Conservation (phyloP, 2,797 vertebrate species). For the Anas flavirostris region DNA sequence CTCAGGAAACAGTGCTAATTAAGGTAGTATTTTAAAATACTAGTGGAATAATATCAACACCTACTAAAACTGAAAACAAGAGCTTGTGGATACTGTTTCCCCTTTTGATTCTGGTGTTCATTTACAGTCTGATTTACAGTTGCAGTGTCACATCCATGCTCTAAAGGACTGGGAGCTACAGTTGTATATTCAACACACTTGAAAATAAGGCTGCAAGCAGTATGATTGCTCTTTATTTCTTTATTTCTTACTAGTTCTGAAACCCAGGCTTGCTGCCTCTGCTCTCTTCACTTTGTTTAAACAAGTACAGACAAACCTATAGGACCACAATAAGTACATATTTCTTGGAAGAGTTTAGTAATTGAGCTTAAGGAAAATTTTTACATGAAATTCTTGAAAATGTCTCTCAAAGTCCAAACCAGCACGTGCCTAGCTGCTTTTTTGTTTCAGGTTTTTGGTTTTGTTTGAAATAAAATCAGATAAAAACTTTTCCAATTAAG, state of each 20-base stretch:
- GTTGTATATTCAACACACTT: not conserved
- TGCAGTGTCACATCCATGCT: not conserved
- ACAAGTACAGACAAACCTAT: not conserved
- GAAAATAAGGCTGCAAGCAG: not conserved
- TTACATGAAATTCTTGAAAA: not conserved
- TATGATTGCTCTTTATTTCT: not conserved
- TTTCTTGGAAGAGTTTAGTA: not conserved
- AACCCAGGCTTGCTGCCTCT: not conserved
- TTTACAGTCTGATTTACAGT: conserved; percentile 21
- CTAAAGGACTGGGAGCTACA: not conserved
- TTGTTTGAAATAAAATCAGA: not conserved
- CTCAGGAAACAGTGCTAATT: conserved; percentile 52
- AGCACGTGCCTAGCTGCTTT: not conserved
- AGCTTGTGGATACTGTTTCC: not conserved
- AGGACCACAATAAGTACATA: not conserved
- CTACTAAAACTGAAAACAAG: conserved; percentile 18
- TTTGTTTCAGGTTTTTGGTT: not conserved
- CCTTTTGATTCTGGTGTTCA: conserved; percentile 12
- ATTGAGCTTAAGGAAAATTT: not conserved
- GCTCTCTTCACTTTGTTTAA: not conserved
- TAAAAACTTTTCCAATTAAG: not conserved
- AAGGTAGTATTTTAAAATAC: conserved; percentile 41
- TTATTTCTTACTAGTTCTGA: not conserved
- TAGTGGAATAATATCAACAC: conserved; percentile 35
- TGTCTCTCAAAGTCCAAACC: not conserved